Evolutionary conservation across 2,888 invertebrate species (phyloP), one percentile per base, ranked within the genome.

Genomic region (Antheraea yamamai): DNA sequence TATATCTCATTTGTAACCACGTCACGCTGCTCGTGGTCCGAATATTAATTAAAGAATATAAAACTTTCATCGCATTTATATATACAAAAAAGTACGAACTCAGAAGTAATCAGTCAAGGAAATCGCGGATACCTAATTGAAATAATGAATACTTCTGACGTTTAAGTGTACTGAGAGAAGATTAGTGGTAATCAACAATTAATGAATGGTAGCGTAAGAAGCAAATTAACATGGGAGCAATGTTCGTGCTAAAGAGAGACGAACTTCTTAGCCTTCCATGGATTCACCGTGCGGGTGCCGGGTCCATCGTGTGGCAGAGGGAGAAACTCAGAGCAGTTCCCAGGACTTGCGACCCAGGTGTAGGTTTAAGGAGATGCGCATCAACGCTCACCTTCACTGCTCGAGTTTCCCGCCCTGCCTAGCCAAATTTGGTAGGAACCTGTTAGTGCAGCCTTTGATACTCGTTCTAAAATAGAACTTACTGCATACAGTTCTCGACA

Each of bases 1-100:
- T 70, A 76, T 74, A 83, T 81, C 82, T 80, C 26, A 75, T 71
- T 75, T 76, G 47, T 74, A 16, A 66, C 30, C 68, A 74, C 30
- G 66, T 74, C 61, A 61, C 30, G 35, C 18, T 8, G 70, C 39
- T 1, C n/a, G 70, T 20, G 30, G 30, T 30, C 10, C 7, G 39
- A 70, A 20, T 39, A 70, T n/a, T 39, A 39, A 68, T 68, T 68
- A 70, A 12, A 70, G 39, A n/a, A 10, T 35, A 68, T 39, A 39
- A 35, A 20, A 2, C 35, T 70, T 39, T 70, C 39, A 70, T 70
- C 39, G 39, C 1, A 26, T 30, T 26, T 66, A 61, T 61, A n/a
- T 61, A 58, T 20, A 0, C 18, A 61, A 64, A 26, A 1, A 64
- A 26, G 30, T 66, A 66, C 12, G 16, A 26, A 66, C 14, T 61